Evolutionary conservation across 2,797 vertebrate species (phyloP).

Genomic region (Phaenicophaeus curvirostris): DNA sequence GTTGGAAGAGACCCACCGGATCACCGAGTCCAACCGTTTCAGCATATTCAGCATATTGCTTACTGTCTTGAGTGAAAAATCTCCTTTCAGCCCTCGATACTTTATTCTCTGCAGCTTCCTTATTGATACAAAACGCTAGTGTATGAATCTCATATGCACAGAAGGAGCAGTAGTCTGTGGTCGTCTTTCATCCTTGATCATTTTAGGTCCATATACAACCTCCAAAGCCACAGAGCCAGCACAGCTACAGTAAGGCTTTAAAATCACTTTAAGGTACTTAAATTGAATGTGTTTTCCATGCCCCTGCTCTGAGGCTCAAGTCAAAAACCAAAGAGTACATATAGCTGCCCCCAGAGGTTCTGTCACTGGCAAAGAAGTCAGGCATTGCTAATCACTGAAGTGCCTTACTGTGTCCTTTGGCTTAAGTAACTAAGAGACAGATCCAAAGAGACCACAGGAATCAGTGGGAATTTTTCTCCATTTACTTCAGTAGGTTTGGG

Average conservation of each 20-base stretch:
- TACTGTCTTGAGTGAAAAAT: not conserved
- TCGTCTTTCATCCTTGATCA: not conserved
- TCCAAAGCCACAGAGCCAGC: not conserved
- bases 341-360: not conserved
- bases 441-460: not conserved
- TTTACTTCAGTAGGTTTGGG: not conserved
- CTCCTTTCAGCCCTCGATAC: not conserved
- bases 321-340: not conserved
- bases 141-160: not conserved
- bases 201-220: not conserved
- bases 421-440: not conserved
- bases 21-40: no score
- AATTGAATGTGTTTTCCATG: not conserved
- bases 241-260: not conserved
- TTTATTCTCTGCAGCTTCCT: not conserved
- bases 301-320: not conserved
- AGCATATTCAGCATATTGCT: not conserved
- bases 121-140: not conserved
- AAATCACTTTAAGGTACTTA: not conserved
- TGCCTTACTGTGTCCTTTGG: slow-evolving; percentile 11
- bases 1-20: no score
- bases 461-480: not conserved
- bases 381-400: slow-evolving; percentile 24
- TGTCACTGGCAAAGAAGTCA: not conserved
- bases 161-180: not conserved